These are phyloP conservation scores for Myotis lucifugus DNA, from an alignment of 2,113 vertebrate species.

Conservation along the genomic window DNA sequence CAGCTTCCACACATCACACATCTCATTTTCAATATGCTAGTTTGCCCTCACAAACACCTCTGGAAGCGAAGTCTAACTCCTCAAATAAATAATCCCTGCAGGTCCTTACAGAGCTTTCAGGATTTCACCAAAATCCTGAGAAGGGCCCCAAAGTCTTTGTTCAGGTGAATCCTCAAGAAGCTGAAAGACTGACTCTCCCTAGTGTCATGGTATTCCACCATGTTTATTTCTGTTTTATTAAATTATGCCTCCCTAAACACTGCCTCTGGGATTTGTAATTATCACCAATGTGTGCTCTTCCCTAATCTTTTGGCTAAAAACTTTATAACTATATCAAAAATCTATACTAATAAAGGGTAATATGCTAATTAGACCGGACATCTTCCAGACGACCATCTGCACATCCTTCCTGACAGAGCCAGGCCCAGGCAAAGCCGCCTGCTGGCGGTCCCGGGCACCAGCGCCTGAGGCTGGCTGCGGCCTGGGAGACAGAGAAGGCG, in stretches of 20 bases:
- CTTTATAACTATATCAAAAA: not conserved
- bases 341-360: too few relatives aligned
- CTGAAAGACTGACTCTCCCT: not conserved
- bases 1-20: not conserved
- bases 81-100: not conserved
- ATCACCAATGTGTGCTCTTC: not conserved
- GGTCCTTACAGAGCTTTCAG: not conserved
- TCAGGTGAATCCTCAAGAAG: not conserved
- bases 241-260: not conserved
- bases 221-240: constrained; percentile 30
- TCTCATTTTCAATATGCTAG: not conserved
- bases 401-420: too few relatives aligned
- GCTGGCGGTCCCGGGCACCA: too few relatives aligned
- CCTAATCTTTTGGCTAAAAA: not conserved
- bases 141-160: not conserved
- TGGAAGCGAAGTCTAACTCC: not conserved
- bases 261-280: not conserved
- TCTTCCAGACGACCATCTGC: too few relatives aligned
- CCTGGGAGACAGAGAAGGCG: too few relatives aligned
- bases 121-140: not conserved
- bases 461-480: too few relatives aligned
- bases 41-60: not conserved
- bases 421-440: too few relatives aligned
- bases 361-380: too few relatives aligned
- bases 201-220: not conserved